Evolutionary conservation across 2,797 vertebrate species (phyloP).

Genomic region (Petrocephalus schoutedeni): DNA sequence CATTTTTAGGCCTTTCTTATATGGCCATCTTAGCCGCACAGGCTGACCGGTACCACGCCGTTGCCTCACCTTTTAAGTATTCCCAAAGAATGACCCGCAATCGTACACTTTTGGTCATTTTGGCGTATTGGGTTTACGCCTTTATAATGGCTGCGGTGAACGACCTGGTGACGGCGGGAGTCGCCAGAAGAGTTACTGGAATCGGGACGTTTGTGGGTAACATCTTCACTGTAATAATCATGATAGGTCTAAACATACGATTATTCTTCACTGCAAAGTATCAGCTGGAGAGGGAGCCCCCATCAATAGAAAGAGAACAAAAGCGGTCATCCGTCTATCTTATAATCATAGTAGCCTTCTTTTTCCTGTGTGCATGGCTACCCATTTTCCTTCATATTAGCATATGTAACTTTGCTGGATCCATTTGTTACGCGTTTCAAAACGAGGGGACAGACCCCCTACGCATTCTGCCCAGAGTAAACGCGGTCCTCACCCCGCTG

Average conservation of each 20-base stretch:
- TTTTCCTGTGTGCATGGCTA: slow-evolving; percentile 59
- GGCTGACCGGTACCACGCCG: slow-evolving; percentile 66
- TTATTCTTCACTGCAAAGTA: slow-evolving; percentile 64
- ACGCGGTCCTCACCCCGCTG: slow-evolving; percentile 60
- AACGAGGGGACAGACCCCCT: slow-evolving; percentile 65
- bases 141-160: slow-evolving; percentile 54
- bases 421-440: slow-evolving; percentile 48
- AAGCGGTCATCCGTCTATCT: slow-evolving; percentile 62
- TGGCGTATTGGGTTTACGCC: slow-evolving; percentile 61
- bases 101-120: slow-evolving; percentile 57
- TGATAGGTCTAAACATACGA: slow-evolving; percentile 63
- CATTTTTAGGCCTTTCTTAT: slow-evolving; percentile 68
- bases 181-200: slow-evolving; percentile 47
- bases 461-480: slow-evolving; percentile 60
- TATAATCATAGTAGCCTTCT: slow-evolving; percentile 59
- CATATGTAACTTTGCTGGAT: slow-evolving; percentile 47
- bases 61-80: slow-evolving; percentile 59
- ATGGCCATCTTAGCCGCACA: slow-evolving; percentile 69
- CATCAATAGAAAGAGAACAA: slow-evolving; percentile 53
- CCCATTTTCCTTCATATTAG: slow-evolving; percentile 56
- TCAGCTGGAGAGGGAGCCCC: slow-evolving; percentile 55
- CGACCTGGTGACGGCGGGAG: slow-evolving; percentile 49
- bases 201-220: slow-evolving; percentile 57
- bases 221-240: slow-evolving; percentile 57
- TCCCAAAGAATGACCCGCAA: slow-evolving; percentile 54